Evolutionary conservation across 2,888 invertebrate genomes (phyloP), one percentile per base, ranked within the genome.

Genomic region (Polyommatus iphigenia): DNA sequence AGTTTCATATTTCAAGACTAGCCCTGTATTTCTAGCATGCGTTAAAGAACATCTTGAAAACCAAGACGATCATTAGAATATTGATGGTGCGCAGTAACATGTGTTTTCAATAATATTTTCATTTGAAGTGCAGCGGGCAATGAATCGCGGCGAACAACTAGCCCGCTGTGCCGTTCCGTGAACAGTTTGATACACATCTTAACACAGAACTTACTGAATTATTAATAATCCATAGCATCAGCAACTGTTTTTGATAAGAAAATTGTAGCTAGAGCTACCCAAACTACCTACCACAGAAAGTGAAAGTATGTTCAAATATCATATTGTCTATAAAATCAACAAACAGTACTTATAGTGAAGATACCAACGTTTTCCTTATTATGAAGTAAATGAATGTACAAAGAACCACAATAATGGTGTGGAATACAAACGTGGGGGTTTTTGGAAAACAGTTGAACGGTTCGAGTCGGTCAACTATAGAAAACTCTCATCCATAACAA

Each of bases 61-160:
- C 15, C 24, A 76, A 72, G 10, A 8, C 36, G 41, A 36, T 20
- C 41, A 72, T n/a, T 13, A 20, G 29, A 54, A 29, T 46, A 24
- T 77, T 32, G 50, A 71, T 20, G 50, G 2, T 71, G 13, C 24
- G 67, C 59, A 78, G 71, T 81, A 82, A 86, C 93, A 94, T 91
- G 85, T 94, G 94, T 86, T 90, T 88, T 85, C 83, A 85, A 92
- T 93, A 89, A 91, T 93, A 93, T 87, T 91, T 92, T 89, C 89
- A 92, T 92, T 91, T 90, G 87, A 84, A 85, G 86, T 82, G 83
- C 84, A 85, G 83, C 83, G 78, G 82, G 83, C 87, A 84, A 81
- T 88, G 84, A 83, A 87, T 90, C 90, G 90, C 82, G 82, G 80
- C 80, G 83, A 88, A 92, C 90, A 93, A 90, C 86, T 88, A 85